These are phyloP conservation scores for Syngnathus acus DNA, from an alignment of 2,797 vertebrate genomes.

Conservation along the genomic window DNA sequence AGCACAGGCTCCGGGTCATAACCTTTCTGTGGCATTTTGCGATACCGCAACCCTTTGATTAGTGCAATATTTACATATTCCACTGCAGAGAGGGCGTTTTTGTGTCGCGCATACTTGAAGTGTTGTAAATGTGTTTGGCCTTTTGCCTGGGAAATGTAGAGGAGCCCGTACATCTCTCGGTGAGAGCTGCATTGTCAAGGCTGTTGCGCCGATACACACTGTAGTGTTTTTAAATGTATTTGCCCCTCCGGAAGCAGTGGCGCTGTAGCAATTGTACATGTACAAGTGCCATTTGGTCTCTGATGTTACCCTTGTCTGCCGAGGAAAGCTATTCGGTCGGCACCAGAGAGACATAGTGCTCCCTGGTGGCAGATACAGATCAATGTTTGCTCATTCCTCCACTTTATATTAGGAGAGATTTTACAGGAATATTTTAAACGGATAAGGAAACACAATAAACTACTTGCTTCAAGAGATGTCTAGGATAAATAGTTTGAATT, in stretches of 20 bases:
- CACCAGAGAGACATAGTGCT: constrained; percentile 63
- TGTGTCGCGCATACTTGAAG: constrained; percentile 77
- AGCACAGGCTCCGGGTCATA: constrained; percentile 83
- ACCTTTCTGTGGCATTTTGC: constrained; percentile 87
- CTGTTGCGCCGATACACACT: constrained; percentile 48
- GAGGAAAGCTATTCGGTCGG: constrained; percentile 43
- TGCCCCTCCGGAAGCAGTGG: constrained; percentile 32
- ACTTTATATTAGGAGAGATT: constrained; percentile 3
- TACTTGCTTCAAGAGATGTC: too few relatives aligned
- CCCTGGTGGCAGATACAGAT: constrained; percentile 64
- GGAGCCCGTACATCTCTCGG: constrained; percentile 52
- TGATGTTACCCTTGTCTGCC: constrained; percentile 44
- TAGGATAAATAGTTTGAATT: neutral
- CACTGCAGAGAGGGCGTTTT: constrained; percentile 73
- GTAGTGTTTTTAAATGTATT: constrained; percentile 54
- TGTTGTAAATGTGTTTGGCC: constrained; percentile 86
- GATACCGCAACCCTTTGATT: constrained; percentile 89
- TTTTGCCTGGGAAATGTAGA: constrained; percentile 79
- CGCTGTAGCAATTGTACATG: constrained; percentile 23
- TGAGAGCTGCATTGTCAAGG: constrained; percentile 62
- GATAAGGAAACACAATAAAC: neutral
- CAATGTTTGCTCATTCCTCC: constrained; percentile 43
- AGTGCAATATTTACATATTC: constrained; percentile 90
- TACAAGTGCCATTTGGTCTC: constrained; percentile 47
- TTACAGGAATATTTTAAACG: neutral